These are phyloP conservation scores for Miniopterus natalensis DNA, from an alignment of 2,113 vertebrate genomes.

Conservation along the genomic window DNA sequence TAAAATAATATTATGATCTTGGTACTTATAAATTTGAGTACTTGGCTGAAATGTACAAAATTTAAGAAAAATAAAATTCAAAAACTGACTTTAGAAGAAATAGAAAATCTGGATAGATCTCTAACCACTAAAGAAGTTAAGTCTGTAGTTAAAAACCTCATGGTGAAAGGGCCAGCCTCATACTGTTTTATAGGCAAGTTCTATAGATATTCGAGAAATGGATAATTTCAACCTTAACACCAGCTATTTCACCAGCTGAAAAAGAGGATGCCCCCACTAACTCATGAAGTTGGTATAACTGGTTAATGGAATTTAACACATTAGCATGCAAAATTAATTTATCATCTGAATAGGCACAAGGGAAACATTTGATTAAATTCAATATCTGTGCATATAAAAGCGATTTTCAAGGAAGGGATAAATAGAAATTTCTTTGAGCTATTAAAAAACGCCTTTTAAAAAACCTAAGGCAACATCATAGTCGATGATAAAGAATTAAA, in stretches of 20 bases:
- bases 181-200: neutral
- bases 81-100: conserved; percentile 24
- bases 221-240: neutral
- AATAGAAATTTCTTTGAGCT: neutral
- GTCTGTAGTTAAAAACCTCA: neutral
- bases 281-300: neutral
- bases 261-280: neutral
- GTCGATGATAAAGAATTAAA: neutral
- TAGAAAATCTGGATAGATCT: neutral
- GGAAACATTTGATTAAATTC: neutral
- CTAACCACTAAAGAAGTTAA: neutral
- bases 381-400: neutral
- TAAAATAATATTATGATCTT: neutral
- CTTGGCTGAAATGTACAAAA: neutral
- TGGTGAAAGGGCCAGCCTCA: neutral
- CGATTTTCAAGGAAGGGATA: neutral
- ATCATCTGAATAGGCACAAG: neutral
- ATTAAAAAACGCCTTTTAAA: neutral
- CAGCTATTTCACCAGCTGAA: neutral
- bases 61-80: conserved; percentile 3
- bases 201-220: neutral
- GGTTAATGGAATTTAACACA: neutral
- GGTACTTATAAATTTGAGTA: conserved; percentile 1
- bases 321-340: neutral
- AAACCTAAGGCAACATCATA: neutral